phyloP scores from a whole-genome alignment of 1,140 invertebrate genomes.

The Brachionus sp. region DNA sequence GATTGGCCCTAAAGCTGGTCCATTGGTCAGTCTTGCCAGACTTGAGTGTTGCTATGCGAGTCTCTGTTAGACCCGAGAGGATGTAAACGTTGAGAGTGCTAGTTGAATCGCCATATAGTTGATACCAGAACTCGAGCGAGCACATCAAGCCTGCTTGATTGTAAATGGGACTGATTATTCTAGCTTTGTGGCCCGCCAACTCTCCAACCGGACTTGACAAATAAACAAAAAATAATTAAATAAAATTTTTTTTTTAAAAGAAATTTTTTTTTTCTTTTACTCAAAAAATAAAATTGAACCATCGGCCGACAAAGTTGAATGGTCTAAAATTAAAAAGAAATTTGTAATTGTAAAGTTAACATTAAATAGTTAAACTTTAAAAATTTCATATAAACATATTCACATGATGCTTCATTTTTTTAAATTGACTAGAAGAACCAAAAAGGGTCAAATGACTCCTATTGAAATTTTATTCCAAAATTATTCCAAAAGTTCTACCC shows the following conservation, averaged over 20 bases:
- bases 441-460: no score
- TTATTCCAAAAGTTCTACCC: no score
- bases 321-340: background rate
- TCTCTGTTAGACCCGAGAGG: background rate
- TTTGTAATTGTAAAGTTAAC: background rate
- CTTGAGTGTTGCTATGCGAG: background rate
- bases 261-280: no score
- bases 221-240: background rate
- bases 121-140: conserved; percentile 35
- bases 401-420: no score
- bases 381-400: no score
- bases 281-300: background rate
- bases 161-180: conserved; percentile 52
- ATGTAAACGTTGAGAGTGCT: conserved; percentile 49
- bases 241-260: background rate
- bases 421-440: no score
- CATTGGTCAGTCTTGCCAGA: conserved; percentile 47
- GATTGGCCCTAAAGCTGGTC: conserved; percentile 47
- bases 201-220: background rate
- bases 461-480: no score
- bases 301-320: background rate
- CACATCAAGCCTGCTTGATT: conserved; percentile 47
- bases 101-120: background rate
- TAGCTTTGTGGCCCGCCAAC: background rate
- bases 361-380: background rate